Base-by-base conservation (phyloP, 2,113 vertebrate genomes). In the Salvelinus fontinalis region DNA sequence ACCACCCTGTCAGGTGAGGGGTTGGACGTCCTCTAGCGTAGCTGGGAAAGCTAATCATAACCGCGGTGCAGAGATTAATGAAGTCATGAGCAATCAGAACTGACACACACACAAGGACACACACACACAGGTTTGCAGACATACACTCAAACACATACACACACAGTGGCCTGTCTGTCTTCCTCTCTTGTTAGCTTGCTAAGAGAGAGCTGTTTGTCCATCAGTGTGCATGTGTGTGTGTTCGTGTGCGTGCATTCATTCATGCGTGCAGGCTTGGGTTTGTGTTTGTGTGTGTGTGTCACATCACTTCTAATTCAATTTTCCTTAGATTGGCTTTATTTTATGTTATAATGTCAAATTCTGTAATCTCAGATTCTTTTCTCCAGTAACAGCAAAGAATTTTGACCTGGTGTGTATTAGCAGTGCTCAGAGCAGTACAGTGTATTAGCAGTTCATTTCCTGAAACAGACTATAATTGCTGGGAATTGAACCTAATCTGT, bases 1-100 rank as follows among this genome's bases (percentile, higher is more conserved):
- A 14, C 44, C 3, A 6, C 65, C 12, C 18, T n/a, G 59, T 71
- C 20, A 68, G 67, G 31, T 5, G 27, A 31, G 18, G 67, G n/a
- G 87, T 88, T 82, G 86, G 84, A 85, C 89, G 88, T 89, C 90
- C 89, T 90, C 83, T 91, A 89, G 88, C 89, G 85, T 85, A 87
- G 85, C 85, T 89, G 79, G 86, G 84, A 89, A 87, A 90, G 86
- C 89, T 92, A 92, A 91, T 92, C 90, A 92, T 91, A 91, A 91
- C 89, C 89, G 88, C 91, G 86, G 87, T 88, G 89, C 88, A 90
- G 88, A 92, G 90, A 92, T 92, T 91, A 92, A 92, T 92, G 90
- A 91, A 92, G 91, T 91, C 90, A 91, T 89, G 90, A 90, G 87
- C 89, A 91, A 92, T 92, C 90, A 90, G 81, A 78, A 76, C 74